These are phyloP conservation scores for Geococcyx californianus DNA, from an alignment of 2,113 vertebrate genomes.

Conservation along the genomic window DNA sequence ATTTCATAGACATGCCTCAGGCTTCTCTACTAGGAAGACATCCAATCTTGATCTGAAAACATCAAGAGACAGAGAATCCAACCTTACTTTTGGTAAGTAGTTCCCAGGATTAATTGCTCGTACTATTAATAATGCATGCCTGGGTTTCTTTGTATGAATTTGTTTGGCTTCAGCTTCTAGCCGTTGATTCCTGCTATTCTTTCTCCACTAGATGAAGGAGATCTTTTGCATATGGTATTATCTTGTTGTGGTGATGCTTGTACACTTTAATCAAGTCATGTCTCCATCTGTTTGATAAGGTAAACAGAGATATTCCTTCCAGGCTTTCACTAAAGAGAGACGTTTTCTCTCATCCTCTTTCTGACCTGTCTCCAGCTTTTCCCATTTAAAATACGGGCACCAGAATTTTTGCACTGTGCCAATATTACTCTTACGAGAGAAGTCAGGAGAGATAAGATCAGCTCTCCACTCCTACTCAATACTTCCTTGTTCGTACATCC, in stretches of 20 bases:
- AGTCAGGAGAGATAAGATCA: conserved; percentile 30
- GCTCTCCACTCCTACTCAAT: conserved; percentile 29
- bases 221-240: conserved; percentile 46
- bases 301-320: conserved; percentile 29
- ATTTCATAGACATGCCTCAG: conserved; percentile 38
- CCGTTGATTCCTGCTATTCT: conserved; percentile 32
- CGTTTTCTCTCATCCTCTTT: conserved; percentile 46
- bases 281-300: conserved; percentile 55
- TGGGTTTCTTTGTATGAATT: conserved; percentile 52
- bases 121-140: conserved; percentile 64
- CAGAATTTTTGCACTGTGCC: background rate
- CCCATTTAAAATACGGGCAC: background rate
- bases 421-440: conserved; percentile 1
- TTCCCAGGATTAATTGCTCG: conserved; percentile 64
- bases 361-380: conserved; percentile 45
- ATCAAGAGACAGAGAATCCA: conserved; percentile 57
- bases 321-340: conserved; percentile 40
- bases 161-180: conserved; percentile 45
- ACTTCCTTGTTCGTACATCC: conserved; percentile 30
- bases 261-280: conserved; percentile 35
- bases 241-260: conserved; percentile 27
- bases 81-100: conserved; percentile 47
- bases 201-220: conserved; percentile 47
- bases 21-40: conserved; percentile 60
- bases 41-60: conserved; percentile 60